A percentile compares a stretch with the other conserved stretches of the same genome.
Evolutionary conservation across 2,797 vertebrate species (phyloP).

Genomic region (Acanthurus leucopareius): DNA sequence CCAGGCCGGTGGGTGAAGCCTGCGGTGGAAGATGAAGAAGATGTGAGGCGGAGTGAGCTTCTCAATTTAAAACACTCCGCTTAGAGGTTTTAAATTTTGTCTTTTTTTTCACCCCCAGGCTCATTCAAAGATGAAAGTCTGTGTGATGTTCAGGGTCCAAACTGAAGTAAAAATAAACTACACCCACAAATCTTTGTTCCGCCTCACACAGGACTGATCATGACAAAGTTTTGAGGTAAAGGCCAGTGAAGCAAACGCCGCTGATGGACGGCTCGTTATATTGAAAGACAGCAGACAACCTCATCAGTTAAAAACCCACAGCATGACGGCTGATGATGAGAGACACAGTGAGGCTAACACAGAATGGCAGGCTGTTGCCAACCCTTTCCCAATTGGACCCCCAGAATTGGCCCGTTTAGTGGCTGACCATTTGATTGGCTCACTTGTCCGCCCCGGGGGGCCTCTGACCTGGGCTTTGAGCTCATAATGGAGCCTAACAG

Average conservation of each 20-base stretch:
- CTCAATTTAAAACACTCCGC: conserved; percentile 67
- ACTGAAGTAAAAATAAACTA: conserved; percentile 53
- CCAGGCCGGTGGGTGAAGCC: conserved; percentile 70
- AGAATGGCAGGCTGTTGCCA: conserved; percentile 63
- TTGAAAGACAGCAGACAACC: conserved; percentile 41
- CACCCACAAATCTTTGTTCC: conserved; percentile 46
- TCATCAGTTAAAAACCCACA: conserved; percentile 50
- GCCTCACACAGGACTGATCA: neutral
- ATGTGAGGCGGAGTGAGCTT: conserved; percentile 44
- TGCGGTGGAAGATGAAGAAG: conserved; percentile 53
- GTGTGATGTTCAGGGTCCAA: conserved; percentile 52
- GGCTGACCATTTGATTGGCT: conserved; percentile 71
- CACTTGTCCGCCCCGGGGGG: conserved; percentile 64
- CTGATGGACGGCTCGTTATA: conserved; percentile 43
- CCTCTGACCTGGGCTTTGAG: conserved; percentile 71
- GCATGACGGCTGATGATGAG: conserved; percentile 51
- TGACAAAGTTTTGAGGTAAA: conserved; percentile 43
- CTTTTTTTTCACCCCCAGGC: conserved; percentile 59
- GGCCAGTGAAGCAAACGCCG: conserved; percentile 36
- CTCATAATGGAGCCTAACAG: conserved; percentile 85
- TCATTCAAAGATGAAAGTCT: conserved; percentile 74
- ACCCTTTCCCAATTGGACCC: conserved; percentile 62
- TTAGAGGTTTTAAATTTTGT: conserved; percentile 74
- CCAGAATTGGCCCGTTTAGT: conserved; percentile 63
- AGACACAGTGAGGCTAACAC: conserved; percentile 63